Conservation (phyloP, 1,140 invertebrate genomes). For the Trichogramma pretiosum region DNA sequence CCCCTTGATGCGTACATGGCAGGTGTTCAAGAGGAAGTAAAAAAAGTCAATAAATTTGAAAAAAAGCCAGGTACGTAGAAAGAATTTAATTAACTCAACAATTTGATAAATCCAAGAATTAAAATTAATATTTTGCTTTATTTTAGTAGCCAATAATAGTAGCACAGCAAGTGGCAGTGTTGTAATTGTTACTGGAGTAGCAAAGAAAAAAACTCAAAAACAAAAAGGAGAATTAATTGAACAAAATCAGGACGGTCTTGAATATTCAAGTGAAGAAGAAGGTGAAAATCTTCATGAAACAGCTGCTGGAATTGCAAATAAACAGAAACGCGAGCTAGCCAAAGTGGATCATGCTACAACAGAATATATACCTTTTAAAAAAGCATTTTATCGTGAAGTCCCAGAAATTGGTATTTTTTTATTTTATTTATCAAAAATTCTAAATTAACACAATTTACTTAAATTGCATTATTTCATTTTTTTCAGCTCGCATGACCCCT, state of each 20-base stretch:
- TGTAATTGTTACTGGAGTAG: conserved; percentile 81
- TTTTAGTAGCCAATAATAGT: conserved; percentile 28
- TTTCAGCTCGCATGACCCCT: conserved; percentile 70
- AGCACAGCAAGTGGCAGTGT: conserved; percentile 47
- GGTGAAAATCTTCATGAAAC: conserved; percentile 87
- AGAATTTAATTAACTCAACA: conserved; percentile 5
- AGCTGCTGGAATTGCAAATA: conserved; percentile 78
- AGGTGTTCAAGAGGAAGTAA: conserved; percentile 77
- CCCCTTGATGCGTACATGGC: conserved; percentile 96
- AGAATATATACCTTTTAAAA: conserved; percentile 83
- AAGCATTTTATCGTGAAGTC: conserved; percentile 95
- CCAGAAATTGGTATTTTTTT: conserved; percentile 52
- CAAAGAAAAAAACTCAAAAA: conserved; percentile 70
- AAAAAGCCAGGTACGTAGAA: conserved; percentile 30
- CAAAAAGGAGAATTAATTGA: conserved; percentile 90
- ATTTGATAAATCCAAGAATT: background rate
- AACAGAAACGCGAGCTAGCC: conserved; percentile 80
- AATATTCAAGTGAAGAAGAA: conserved; percentile 97
- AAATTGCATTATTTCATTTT: conserved; percentile 32
- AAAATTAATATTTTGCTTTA: background rate
- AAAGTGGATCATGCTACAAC: conserved; percentile 81
- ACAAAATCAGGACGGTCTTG: conserved; percentile 92
- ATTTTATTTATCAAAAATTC: background rate
- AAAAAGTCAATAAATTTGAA: conserved; percentile 79
- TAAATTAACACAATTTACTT: conserved; percentile 1